Percentiles rank a stretch among this genome's conserved stretches.
Evolutionary conservation across 1,140 invertebrate species (phyloP).

Genomic region (Ganaspis sp.): DNA sequence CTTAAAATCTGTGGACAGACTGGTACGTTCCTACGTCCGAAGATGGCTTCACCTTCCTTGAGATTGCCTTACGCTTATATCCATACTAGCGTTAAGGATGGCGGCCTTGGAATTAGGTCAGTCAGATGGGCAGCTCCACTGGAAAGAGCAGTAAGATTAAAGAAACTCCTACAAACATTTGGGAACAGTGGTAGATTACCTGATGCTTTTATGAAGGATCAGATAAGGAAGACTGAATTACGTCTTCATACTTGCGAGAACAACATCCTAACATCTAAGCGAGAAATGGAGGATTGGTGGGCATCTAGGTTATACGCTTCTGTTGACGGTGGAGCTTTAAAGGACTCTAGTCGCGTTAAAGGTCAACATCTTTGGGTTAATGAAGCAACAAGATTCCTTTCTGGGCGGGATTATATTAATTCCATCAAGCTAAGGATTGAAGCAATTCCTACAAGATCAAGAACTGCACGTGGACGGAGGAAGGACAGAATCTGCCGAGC

Average conservation of each 20-base stretch:
- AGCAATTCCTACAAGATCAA: neutral
- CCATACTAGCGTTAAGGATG: constrained; percentile 31
- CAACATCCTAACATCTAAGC: neutral
- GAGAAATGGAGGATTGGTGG: neutral
- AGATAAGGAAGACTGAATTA: neutral
- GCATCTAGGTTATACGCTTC: neutral
- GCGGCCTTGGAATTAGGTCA: constrained; percentile 32
- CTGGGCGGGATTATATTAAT: constrained; percentile 38
- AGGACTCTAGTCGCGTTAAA: neutral
- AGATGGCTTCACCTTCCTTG: neutral
- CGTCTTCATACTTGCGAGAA: neutral
- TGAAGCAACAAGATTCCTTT: constrained; percentile 12
- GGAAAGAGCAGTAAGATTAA: neutral
- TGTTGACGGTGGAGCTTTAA: neutral
- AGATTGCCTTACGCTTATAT: constrained; percentile 37
- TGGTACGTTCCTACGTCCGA: neutral
- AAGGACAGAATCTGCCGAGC: constrained; percentile 55
- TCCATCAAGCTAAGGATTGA: neutral
- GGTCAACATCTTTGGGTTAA: too few species aligned
- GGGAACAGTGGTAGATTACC: too few species aligned
- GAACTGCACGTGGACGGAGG: neutral
- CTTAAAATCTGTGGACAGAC: neutral
- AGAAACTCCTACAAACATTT: neutral
- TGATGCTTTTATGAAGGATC: neutral
- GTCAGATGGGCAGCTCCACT: constrained; percentile 5